Evolutionary conservation across 2,797 vertebrate species (phyloP), one percentile per base, ranked within the genome.

Genomic region (Astyanax mexicanus): DNA sequence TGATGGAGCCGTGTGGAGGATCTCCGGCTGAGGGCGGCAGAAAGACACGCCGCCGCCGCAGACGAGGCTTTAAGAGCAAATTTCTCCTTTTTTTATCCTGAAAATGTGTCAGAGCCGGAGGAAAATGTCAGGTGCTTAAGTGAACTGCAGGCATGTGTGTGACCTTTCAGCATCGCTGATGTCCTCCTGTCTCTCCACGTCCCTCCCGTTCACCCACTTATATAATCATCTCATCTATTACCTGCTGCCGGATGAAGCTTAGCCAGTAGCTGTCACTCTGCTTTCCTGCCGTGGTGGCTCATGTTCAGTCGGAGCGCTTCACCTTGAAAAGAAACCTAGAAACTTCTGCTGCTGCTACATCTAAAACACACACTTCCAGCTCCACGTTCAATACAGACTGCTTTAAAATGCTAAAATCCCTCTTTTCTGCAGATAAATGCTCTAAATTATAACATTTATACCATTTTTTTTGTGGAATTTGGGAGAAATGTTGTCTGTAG

Each of bases 111-210:
- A 61, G 49, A 42, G 37, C 8, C 17, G 2, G 37, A 61, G 23
- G 75, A 65, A 69, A 72, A 69, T 58, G 72, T 69, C 57, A 72
- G 12, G 6, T 37, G 35, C 70, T 62, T 72, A 76, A 65, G 27
- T 61, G 45, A 72, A 57, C 45, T 11, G 40, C 57, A 60, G 40
- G 37, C 21, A 12, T 8, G 19, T 51, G 47, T 32, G 23, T 17
- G 55, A 25, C 51, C 57, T 42, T 37, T 57, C 35, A 8, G 21
- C 61, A 40, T 32, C 60, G 52, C 55, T 21, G 55, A 61, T 51
- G 12, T 40, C 47, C 42, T 58, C 52, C 32, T 57, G 52, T 40
- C 44, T 51, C 35, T 13, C 51, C 42, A 65, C 49, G 55, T 45
- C 19, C n/a, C n/a, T n/a, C n/a, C n/a, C 11, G 52, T 65, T 73